Conservation (phyloP, 2,113 vertebrate genomes). For the Erinaceus europaeus region DNA sequence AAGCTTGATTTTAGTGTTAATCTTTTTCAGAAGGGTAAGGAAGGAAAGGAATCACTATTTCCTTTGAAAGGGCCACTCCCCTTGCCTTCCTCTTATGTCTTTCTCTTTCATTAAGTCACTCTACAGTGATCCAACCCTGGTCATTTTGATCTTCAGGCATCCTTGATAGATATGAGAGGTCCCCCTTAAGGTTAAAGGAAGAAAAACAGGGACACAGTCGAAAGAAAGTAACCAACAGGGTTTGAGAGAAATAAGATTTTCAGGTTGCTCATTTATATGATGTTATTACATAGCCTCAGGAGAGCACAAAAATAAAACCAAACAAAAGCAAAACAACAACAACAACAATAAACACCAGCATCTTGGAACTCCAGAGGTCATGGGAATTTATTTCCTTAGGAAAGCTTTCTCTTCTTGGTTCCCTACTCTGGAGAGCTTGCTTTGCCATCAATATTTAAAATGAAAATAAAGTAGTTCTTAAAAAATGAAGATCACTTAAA, state of each 20-base stretch:
- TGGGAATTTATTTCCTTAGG: slow-evolving; percentile 70
- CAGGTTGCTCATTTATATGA: slow-evolving; percentile 38
- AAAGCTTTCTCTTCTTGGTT: slow-evolving; percentile 72
- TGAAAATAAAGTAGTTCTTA: slow-evolving; percentile 86
- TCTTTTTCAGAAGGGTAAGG: background rate
- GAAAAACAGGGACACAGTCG: background rate
- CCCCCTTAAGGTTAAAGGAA: background rate
- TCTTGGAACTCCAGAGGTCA: slow-evolving; percentile 41
- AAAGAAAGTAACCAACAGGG: background rate
- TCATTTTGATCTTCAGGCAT: background rate
- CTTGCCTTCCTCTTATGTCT: background rate
- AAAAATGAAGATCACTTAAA: slow-evolving; percentile 86
- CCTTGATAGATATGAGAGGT: background rate
- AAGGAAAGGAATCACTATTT: background rate
- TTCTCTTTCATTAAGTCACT: background rate
- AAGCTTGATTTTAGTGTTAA: background rate
- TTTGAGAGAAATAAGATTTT: slow-evolving; percentile 45
- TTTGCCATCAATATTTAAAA: slow-evolving; percentile 86
- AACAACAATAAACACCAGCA: background rate
- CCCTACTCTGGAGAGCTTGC: slow-evolving; percentile 71
- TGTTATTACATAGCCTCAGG: slow-evolving; percentile 50
- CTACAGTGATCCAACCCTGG: accelerated
- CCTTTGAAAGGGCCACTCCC: background rate
- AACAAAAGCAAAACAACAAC: slow-evolving; percentile 47
- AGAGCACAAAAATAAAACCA: slow-evolving; percentile 46